These are phyloP conservation scores for Sarcophaga peregrina DNA, from an alignment of 1,140 invertebrate genomes.

Conservation along the genomic window DNA sequence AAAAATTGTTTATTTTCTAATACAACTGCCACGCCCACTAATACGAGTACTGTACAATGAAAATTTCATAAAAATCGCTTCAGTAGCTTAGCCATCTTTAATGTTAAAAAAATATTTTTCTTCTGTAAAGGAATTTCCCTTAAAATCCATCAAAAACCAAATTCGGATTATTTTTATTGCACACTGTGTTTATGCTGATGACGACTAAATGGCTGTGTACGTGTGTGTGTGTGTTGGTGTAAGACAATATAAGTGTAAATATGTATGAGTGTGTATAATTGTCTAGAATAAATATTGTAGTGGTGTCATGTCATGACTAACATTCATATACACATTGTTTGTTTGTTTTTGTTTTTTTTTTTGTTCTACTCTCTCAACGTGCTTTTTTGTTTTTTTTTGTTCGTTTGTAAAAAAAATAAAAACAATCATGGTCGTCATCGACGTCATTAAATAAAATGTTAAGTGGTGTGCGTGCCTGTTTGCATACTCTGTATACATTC, in stretches of 20 bases:
- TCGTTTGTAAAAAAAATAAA: background rate
- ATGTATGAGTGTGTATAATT: constrained; percentile 1
- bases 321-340: background rate
- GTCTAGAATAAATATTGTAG: constrained; percentile 36
- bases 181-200: too few species aligned
- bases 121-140: too few species aligned
- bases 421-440: constrained; percentile 40
- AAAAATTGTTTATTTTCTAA: too few species aligned
- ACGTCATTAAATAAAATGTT: constrained; percentile 41
- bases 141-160: too few species aligned
- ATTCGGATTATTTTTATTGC: too few species aligned
- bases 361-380: background rate
- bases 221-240: background rate
- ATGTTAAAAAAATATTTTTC: too few species aligned
- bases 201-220: background rate
- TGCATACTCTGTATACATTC: background rate
- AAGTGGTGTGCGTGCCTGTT: background rate
- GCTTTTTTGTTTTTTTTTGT: too few species aligned
- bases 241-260: background rate
- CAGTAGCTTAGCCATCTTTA: too few species aligned
- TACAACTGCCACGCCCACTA: too few species aligned
- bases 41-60: too few species aligned
- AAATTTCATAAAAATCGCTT: too few species aligned
- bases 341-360: background rate
- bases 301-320: constrained; percentile 35